Evolutionary conservation across 2,888 invertebrate species (phyloP).

Genomic region (Phania funesta): DNA sequence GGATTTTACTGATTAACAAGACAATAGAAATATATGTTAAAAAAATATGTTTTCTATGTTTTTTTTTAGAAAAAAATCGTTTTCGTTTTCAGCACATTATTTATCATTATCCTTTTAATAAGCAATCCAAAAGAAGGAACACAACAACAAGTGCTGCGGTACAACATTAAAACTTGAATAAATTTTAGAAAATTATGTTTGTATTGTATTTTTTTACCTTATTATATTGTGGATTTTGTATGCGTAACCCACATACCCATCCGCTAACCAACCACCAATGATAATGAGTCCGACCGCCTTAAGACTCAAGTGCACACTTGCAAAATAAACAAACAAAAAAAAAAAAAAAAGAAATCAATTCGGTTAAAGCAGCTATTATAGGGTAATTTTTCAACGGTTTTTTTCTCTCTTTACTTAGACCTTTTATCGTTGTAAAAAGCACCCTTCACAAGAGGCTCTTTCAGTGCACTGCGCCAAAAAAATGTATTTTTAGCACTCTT

Average conservation of each 20-base stretch:
- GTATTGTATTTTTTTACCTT: slow-evolving; percentile 7
- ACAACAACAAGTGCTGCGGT: neutral
- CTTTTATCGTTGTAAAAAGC: too few species aligned
- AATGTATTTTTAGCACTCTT: too few species aligned
- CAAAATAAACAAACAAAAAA: slow-evolving; percentile 48
- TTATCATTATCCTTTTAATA: slow-evolving; percentile 64
- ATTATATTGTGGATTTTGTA: neutral
- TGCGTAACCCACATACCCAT: neutral
- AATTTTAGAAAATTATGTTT: slow-evolving; percentile 16
- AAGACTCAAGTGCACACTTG: slow-evolving; percentile 48
- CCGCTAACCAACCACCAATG: slow-evolving; percentile 25
- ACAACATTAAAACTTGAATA: slow-evolving; percentile 19
- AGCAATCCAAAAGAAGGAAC: slow-evolving; percentile 11
- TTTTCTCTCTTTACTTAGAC: neutral
- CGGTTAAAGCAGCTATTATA: slow-evolving; percentile 37
- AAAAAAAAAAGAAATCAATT: too few species aligned
- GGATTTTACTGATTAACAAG: slow-evolving; percentile 65
- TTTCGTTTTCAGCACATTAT: slow-evolving; percentile 34
- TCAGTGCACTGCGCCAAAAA: too few species aligned
- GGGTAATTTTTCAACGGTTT: neutral
- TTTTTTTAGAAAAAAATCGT: slow-evolving; percentile 20
- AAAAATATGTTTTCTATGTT: slow-evolving; percentile 58
- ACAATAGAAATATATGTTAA: slow-evolving; percentile 58
- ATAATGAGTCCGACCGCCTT: slow-evolving; percentile 53
- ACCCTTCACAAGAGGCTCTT: too few species aligned